Conservation (phyloP, 1,140 invertebrate species). For the Listronotus bonariensis region DNA sequence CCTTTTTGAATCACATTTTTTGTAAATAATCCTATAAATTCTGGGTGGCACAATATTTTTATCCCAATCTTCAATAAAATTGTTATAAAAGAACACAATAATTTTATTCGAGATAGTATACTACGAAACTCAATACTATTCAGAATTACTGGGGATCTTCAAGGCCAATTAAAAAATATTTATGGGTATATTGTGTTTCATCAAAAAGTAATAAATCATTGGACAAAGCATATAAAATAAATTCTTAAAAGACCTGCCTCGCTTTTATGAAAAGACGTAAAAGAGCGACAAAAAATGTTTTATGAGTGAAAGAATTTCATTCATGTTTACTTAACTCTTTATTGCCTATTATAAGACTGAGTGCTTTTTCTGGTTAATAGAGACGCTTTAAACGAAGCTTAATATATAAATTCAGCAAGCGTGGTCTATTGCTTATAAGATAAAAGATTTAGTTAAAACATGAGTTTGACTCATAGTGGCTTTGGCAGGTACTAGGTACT, state of each 20-base stretch:
- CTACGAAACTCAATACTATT: constrained; percentile 23
- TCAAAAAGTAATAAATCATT: constrained; percentile 34
- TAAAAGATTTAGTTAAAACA: too few relatives aligned
- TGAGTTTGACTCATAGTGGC: too few relatives aligned
- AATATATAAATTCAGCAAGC: constrained; percentile 7
- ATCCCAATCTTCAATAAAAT: not conserved
- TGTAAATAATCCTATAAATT: too few relatives aligned
- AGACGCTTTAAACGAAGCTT: constrained; percentile 3
- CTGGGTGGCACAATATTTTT: too few relatives aligned
- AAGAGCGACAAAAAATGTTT: constrained; percentile 21
- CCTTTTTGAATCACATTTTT: too few relatives aligned
- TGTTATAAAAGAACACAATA: constrained; percentile 9
- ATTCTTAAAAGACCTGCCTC: constrained; percentile 14
- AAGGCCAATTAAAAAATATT: constrained; percentile 34
- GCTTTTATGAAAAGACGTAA: constrained; percentile 20
- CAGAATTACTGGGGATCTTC: constrained; percentile 6
- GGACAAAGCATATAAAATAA: constrained; percentile 13
- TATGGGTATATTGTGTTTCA: constrained; percentile 35
- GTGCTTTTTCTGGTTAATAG: constrained; percentile 20
- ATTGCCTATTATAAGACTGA: constrained; percentile 22
- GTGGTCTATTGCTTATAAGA: constrained; percentile 1
- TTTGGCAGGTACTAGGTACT: too few relatives aligned
- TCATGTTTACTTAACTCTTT: constrained; percentile 28
- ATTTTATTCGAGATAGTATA: constrained; percentile 5
- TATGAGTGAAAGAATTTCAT: constrained; percentile 25